phyloP scores from a whole-genome alignment of 2,113 vertebrate species.

The Ivindomyrus marchei region DNA sequence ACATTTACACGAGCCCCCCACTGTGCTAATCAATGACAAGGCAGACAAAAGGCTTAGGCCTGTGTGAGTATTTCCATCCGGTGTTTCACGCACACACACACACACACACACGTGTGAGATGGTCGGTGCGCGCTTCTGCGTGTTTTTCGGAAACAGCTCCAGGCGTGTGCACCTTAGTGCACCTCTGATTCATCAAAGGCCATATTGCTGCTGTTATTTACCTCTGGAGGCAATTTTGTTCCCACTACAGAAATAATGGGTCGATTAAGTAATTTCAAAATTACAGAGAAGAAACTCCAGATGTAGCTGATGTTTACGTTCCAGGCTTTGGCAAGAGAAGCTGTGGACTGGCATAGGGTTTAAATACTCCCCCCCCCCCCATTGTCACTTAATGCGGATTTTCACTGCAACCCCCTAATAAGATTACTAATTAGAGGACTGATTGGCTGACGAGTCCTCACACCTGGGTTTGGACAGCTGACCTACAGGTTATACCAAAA shows the following conservation, averaged over 20 bases:
- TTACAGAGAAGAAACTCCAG: constrained; percentile 6
- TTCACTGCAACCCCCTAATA: too few species aligned
- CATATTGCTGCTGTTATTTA: not conserved
- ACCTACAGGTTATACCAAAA: too few species aligned
- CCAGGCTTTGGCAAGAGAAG: not conserved
- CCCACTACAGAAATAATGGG: not conserved
- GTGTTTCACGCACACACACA: not conserved
- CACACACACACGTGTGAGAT: not conserved
- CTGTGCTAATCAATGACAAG: constrained; percentile 9
- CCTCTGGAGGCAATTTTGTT: not conserved
- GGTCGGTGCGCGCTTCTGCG: not conserved
- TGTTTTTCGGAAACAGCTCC: not conserved
- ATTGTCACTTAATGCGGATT: too few species aligned
- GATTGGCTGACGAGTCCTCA: too few species aligned
- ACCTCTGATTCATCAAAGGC: not conserved
- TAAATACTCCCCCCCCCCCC: not conserved
- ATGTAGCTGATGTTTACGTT: not conserved
- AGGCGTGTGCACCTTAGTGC: not conserved
- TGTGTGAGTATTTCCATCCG: not conserved
- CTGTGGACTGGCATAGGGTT: not conserved
- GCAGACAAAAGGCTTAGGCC: not conserved
- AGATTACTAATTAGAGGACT: too few species aligned
- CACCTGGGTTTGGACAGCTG: too few species aligned
- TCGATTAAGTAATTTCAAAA: constrained; percentile 8
- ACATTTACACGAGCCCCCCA: not conserved